Percentiles rank a stretch among this genome's conserved stretches.
phyloP scores from a whole-genome alignment of 2,797 vertebrate species.

The Dicrostonyx torquatus region DNA sequence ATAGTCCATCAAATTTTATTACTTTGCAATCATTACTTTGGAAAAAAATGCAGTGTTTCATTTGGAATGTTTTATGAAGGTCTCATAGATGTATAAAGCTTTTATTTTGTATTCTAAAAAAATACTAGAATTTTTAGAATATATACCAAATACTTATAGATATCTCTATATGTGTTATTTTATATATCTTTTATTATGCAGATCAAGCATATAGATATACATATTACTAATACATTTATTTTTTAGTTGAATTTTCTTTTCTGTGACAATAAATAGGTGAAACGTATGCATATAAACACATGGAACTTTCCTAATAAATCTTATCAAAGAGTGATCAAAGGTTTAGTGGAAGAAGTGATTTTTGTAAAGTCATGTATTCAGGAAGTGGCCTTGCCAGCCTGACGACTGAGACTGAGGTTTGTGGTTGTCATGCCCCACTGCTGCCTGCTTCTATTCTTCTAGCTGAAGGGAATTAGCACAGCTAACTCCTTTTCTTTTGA shows the following conservation, averaged over 20 bases:
- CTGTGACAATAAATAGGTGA: not conserved
- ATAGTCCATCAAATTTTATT: not conserved
- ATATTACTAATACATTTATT: not conserved
- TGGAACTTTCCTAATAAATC: not conserved
- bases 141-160: not conserved
- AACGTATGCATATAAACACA: not conserved
- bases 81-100: not conserved
- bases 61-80: slow-evolving; percentile 10
- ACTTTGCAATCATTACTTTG: not conserved
- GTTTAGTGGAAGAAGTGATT: not conserved
- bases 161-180: not conserved
- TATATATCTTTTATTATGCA: slow-evolving; percentile 8
- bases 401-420: not conserved
- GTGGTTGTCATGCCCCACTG: fast-evolving
- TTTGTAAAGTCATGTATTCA: not conserved
- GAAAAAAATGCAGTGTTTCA: not conserved
- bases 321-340: not conserved
- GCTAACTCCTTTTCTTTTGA: slow-evolving; percentile 18
- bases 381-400: not conserved
- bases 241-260: not conserved
- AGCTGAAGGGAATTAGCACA: not conserved
- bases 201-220: not conserved
- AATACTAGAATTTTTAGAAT: not conserved
- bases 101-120: slow-evolving; percentile 46
- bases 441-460: not conserved